Evolutionary conservation across 2,888 invertebrate genomes (phyloP).

Genomic region (Pseudeuparius sepicola): DNA sequence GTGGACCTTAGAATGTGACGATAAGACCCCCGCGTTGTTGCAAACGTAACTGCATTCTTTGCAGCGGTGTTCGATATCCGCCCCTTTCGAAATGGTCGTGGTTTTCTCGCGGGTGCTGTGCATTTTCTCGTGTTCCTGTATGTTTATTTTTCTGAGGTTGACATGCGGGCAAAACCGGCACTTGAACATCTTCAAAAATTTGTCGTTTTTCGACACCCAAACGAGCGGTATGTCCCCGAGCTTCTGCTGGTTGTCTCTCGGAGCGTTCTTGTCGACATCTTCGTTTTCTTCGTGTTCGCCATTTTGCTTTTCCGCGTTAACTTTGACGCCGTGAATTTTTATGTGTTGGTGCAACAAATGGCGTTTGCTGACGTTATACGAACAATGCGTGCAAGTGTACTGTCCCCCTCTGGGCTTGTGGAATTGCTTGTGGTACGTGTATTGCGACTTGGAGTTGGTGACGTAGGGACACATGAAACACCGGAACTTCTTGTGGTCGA

Average conservation of each 20-base stretch:
- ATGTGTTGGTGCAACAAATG: constrained; percentile 77
- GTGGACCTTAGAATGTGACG: constrained; percentile 67
- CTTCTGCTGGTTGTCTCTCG: constrained; percentile 39
- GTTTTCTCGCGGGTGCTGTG: constrained; percentile 45
- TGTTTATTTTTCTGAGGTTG: constrained; percentile 67
- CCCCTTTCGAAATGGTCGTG: constrained; percentile 27
- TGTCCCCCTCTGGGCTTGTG: constrained; percentile 64
- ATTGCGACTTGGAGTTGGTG: constrained; percentile 78
- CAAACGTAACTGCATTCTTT: constrained; percentile 72
- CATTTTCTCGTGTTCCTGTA: constrained; percentile 76
- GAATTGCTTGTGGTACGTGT: constrained; percentile 77
- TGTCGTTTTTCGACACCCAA: constrained; percentile 64
- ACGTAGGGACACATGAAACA: constrained; percentile 77
- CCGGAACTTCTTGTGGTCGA: constrained; percentile 55
- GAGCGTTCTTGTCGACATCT: constrained; percentile 32
- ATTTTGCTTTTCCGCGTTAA: constrained; percentile 37
- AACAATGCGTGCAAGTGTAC: constrained; percentile 74
- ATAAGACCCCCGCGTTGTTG: constrained; percentile 58
- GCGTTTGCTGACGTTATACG: constrained; percentile 71
- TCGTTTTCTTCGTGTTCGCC: constrained; percentile 33
- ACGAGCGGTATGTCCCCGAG: constrained; percentile 59
- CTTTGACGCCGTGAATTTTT: constrained; percentile 59
- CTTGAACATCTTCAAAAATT: constrained; percentile 72
- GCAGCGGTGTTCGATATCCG: constrained; percentile 55
- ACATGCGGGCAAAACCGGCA: constrained; percentile 79